Base-by-base conservation (phyloP, 1,140 invertebrate genomes). In the Caerostris extrusa region DNA sequence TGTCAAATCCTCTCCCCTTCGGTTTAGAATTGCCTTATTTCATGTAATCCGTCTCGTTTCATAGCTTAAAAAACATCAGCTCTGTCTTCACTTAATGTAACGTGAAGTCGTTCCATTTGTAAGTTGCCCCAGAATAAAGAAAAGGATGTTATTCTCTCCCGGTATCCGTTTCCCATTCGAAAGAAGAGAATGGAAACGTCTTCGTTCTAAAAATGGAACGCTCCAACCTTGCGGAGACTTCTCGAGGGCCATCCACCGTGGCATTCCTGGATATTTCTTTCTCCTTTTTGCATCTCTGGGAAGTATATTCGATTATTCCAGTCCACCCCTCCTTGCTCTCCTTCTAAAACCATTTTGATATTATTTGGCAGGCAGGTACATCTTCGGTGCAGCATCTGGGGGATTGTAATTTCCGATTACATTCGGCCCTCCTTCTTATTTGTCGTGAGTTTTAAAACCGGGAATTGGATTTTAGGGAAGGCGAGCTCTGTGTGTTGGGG, bases 371-470 rank as follows among this genome's bases (percentile, higher is more conserved):
- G 34, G 71, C 4, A 14, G 57, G 34, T n/a, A 83, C 14, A 83
- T 57, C 50, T 57, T 17, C 12, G 12, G 17, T 55, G 14, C 50
- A 71, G 17, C 61, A 17, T 53, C 53, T 34, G 87, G 50, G 10
- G 53, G 53, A 56, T 69, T 69, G 12, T 71, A 67, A 64, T 71
- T 56, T 55, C 53, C 87, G 87, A 56, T 55, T 90, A 10, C 87
- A 34, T 87, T 87, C 53, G 60, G n/a, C n/a, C 53, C 14, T 53
- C 50, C 14, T 90, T 67, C 87, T 90, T 90, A 61, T 90, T 90
- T 90, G 87, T 90, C 67, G 53, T 71, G 57, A 53, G 55, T 50
- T 90, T 90, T 90, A 55, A 90, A 69, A 90, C 87, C 34, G 87
- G 87, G 71, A 90, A 71, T 90, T 34, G 87, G 71, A 71, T 90